These are phyloP conservation scores for Lerista edwardsae DNA, from an alignment of 2,797 vertebrate species.

Conservation along the genomic window DNA sequence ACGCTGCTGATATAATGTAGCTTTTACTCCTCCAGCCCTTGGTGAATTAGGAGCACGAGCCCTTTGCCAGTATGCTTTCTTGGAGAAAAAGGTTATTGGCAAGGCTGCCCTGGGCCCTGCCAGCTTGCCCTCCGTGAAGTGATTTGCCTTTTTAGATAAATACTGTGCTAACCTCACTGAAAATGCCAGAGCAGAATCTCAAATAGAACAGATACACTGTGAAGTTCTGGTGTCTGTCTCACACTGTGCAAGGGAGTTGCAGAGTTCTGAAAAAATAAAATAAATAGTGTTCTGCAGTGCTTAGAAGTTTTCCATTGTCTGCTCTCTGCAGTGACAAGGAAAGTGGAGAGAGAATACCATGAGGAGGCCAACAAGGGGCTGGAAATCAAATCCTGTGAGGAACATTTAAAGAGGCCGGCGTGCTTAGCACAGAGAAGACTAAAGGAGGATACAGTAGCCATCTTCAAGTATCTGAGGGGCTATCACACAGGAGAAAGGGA, in stretches of 20 bases:
- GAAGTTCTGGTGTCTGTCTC: neutral
- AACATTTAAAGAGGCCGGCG: too few relatives aligned
- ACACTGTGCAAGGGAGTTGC: neutral
- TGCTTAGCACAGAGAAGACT: too few relatives aligned
- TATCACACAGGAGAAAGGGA: too few relatives aligned
- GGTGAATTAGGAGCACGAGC: neutral
- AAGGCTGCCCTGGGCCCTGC: neutral
- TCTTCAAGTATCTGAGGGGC: too few relatives aligned
- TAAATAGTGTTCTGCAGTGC: too few relatives aligned
- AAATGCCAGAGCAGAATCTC: slow-evolving; percentile 3
- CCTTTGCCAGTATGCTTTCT: slow-evolving; percentile 8
- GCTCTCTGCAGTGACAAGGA: neutral
- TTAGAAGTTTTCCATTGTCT: neutral
- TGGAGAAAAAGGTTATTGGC: slow-evolving; percentile 45
- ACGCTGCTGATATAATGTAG: slow-evolving; percentile 32
- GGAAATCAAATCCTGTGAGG: too few relatives aligned
- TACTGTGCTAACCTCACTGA: neutral
- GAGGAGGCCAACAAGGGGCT: too few relatives aligned
- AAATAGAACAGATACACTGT: neutral
- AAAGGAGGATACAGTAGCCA: too few relatives aligned
- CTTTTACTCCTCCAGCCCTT: slow-evolving; percentile 36
- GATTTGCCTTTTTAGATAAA: neutral
- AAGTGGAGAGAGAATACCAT: neutral
- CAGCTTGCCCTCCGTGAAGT: neutral
- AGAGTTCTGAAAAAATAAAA: neutral